Evolutionary conservation across 2,797 vertebrate genomes (phyloP).

Genomic region (Catamblyrhynchus diadema): DNA sequence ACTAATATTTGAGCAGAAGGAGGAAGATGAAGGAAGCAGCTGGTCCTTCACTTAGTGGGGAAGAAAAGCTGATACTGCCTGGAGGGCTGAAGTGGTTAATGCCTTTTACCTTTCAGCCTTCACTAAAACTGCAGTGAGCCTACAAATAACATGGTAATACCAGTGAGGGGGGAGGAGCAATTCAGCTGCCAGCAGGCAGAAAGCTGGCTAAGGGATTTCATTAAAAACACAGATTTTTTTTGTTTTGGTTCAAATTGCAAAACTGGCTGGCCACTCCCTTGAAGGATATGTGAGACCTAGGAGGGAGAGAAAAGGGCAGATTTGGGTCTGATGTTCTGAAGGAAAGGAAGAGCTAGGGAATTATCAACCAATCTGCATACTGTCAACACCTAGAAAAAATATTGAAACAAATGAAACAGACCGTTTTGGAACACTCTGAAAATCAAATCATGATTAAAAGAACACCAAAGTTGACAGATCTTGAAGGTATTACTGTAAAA

Average conservation of each 20-base stretch:
- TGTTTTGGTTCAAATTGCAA: background rate
- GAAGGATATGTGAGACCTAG: background rate
- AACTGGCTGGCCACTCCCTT: background rate
- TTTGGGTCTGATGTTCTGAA: background rate
- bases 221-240: background rate
- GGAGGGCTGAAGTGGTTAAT: background rate
- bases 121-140: background rate
- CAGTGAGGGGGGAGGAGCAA: background rate
- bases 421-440: background rate
- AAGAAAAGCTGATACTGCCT: background rate
- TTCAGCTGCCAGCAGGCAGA: background rate
- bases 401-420: background rate
- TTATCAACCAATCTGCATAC: background rate
- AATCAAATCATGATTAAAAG: background rate
- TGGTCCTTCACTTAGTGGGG: background rate
- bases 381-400: background rate
- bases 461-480: background rate
- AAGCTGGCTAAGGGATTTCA: background rate
- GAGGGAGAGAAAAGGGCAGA: background rate
- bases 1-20: constrained; percentile 18
- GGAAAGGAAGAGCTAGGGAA: background rate
- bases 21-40: background rate
- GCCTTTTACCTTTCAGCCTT: background rate
- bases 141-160: background rate
- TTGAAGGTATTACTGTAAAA: background rate